Conservation (phyloP, 2,888 invertebrate species). For the Drosophila limbata region DNA sequence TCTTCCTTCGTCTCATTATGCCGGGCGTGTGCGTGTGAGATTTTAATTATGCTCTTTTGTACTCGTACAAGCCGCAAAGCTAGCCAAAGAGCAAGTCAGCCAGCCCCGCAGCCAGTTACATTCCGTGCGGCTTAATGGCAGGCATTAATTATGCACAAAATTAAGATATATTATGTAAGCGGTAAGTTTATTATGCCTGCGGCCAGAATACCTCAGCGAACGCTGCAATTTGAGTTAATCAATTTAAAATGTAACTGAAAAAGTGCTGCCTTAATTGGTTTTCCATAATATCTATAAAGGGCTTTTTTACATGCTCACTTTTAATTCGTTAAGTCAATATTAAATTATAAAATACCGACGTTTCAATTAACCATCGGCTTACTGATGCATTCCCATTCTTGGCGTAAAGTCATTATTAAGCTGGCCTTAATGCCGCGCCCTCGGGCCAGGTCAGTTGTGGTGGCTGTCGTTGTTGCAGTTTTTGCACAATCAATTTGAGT, state of each 20-base stretch:
- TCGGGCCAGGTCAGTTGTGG: background rate
- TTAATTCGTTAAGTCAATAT: slow-evolving; percentile 40
- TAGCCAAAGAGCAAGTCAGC: slow-evolving; percentile 32
- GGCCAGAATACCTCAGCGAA: slow-evolving; percentile 9
- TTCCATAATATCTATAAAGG: slow-evolving; percentile 43
- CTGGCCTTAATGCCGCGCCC: slow-evolving; percentile 13
- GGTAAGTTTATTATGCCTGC: slow-evolving; percentile 55
- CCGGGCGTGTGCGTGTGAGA: slow-evolving; percentile 19
- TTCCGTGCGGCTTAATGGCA: slow-evolving; percentile 59
- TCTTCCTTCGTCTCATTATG: slow-evolving; percentile 4
- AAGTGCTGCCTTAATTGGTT: slow-evolving; percentile 56
- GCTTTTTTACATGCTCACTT: background rate
- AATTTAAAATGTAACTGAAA: slow-evolving; percentile 45
- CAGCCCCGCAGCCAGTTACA: slow-evolving; percentile 8
- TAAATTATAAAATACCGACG: slow-evolving; percentile 37
- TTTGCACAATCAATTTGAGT: slow-evolving; percentile 43
- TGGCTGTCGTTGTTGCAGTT: background rate
- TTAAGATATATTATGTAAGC: slow-evolving; percentile 65
- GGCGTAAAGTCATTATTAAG: slow-evolving; percentile 23
- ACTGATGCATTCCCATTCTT: slow-evolving; percentile 6
- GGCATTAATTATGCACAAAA: slow-evolving; percentile 71
- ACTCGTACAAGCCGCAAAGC: slow-evolving; percentile 38
- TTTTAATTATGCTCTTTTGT: slow-evolving; percentile 62
- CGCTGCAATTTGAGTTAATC: slow-evolving; percentile 68
- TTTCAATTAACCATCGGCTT: slow-evolving; percentile 32